Conservation (phyloP, 1,140 invertebrate species). For the Procambarus clarkii region DNA sequence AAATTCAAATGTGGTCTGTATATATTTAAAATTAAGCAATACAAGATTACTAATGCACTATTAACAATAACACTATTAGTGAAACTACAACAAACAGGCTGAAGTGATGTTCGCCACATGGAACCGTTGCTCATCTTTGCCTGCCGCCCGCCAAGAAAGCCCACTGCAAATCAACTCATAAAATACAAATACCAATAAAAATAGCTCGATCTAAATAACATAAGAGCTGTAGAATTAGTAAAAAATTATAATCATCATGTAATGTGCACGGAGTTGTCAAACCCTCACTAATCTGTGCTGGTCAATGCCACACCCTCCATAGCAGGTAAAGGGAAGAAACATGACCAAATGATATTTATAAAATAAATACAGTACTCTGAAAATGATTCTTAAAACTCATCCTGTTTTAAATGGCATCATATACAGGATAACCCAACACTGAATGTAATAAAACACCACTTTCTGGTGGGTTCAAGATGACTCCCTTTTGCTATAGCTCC, state of each 20-base stretch:
- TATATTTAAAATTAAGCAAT: neutral
- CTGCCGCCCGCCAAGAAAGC: neutral
- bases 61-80: neutral
- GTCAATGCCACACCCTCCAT: conserved; percentile 30
- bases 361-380: neutral
- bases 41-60: neutral
- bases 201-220: conserved; percentile 26
- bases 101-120: neutral
- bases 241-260: conserved; percentile 46
- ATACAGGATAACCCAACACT: neutral
- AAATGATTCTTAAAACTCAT: neutral
- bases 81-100: conserved; percentile 3
- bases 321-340: neutral
- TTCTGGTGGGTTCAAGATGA: no score
- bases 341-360: neutral
- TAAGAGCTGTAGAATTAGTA: conserved; percentile 15
- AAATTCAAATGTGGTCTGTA: neutral
- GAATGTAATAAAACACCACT: no score
- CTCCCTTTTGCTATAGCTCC: no score
- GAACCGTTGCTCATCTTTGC: neutral
- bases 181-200: conserved; percentile 30
- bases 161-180: neutral
- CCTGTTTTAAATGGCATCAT: neutral
- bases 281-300: conserved; percentile 47
- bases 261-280: conserved; percentile 48